Evolutionary conservation across 92 coral and sea anemone species (phyloP).

Genomic region (Desmophyllum pertusum): DNA sequence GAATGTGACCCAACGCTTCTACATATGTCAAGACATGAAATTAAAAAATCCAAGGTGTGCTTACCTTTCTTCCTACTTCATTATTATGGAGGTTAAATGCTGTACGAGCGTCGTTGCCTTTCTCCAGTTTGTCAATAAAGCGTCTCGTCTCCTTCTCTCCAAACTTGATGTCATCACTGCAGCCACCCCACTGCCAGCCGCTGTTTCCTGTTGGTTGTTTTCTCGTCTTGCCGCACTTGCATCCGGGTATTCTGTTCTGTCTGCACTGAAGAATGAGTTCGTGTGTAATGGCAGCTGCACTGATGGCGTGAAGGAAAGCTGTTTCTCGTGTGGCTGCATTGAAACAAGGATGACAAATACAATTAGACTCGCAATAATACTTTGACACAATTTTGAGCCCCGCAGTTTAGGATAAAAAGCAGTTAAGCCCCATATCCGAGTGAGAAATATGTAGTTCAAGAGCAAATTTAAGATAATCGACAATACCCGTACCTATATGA

Average conservation of each 20-base stretch:
- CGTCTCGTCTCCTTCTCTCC: conserved; percentile 77
- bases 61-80: conserved; percentile 87
- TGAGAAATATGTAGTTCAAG: too few relatives aligned
- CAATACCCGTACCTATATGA: too few relatives aligned
- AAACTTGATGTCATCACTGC: conserved; percentile 79
- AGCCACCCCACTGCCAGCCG: conserved; percentile 68
- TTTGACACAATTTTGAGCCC: too few relatives aligned
- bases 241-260: conserved; percentile 62
- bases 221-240: conserved; percentile 44
- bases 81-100: conserved; percentile 80
- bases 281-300: conserved; percentile 78
- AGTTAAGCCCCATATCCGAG: background rate
- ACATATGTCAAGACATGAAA: background rate
- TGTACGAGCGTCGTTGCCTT: conserved; percentile 54
- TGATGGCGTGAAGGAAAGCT: conserved; percentile 76
- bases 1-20: background rate
- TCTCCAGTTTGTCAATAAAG: conserved; percentile 77
- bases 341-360: background rate
- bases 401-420: too few relatives aligned
- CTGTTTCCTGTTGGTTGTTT: conserved; percentile 12
- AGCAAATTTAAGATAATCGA: too few relatives aligned
- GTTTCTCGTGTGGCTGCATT: conserved; percentile 74
- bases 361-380: background rate
- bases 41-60: background rate
- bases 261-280: conserved; percentile 70